phyloP scores from a whole-genome alignment of 2,888 invertebrate genomes.

The Beris morrisii region DNA sequence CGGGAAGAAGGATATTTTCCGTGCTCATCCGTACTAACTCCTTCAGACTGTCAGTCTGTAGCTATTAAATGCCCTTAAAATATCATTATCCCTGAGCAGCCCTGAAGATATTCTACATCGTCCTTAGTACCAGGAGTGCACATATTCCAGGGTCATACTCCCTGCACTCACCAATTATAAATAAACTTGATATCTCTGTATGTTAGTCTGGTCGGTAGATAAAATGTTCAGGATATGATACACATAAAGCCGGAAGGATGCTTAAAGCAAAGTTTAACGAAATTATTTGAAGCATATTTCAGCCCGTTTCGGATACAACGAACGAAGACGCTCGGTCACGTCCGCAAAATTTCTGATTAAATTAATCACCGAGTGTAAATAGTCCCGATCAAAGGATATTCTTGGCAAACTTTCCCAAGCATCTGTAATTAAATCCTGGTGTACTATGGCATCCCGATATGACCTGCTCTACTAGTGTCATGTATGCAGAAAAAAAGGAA shows the following conservation, averaged over 20 bases:
- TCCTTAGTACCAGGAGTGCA: not conserved
- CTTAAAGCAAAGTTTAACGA: slow-evolving; percentile 15
- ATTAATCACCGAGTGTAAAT: slow-evolving; percentile 34
- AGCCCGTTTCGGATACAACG: not conserved
- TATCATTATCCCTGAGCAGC: slow-evolving; percentile 30
- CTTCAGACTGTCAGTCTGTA: slow-evolving; percentile 14
- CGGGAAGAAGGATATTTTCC: slow-evolving; percentile 1
- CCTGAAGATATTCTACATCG: slow-evolving; percentile 13
- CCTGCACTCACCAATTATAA: slow-evolving; percentile 32
- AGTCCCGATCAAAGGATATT: slow-evolving; percentile 30
- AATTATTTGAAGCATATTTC: slow-evolving; percentile 25
- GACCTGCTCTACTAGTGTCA: no score
- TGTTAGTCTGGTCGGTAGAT: slow-evolving; percentile 1
- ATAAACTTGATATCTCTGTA: slow-evolving; percentile 30
- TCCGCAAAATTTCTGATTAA: slow-evolving; percentile 34
- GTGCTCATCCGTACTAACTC: not conserved
- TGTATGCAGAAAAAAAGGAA: no score
- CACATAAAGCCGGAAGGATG: slow-evolving; percentile 24
- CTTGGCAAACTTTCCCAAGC: slow-evolving; percentile 27
- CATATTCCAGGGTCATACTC: slow-evolving; percentile 17
- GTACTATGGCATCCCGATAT: no score
- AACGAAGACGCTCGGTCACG: slow-evolving; percentile 32
- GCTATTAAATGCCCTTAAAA: slow-evolving; percentile 30
- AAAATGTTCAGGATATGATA: slow-evolving; percentile 19
- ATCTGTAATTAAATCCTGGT: slow-evolving; percentile 12